Base-by-base conservation (phyloP, 37 sponge, comb jelly and placozoan genomes). In the Haliclona indistincta region DNA sequence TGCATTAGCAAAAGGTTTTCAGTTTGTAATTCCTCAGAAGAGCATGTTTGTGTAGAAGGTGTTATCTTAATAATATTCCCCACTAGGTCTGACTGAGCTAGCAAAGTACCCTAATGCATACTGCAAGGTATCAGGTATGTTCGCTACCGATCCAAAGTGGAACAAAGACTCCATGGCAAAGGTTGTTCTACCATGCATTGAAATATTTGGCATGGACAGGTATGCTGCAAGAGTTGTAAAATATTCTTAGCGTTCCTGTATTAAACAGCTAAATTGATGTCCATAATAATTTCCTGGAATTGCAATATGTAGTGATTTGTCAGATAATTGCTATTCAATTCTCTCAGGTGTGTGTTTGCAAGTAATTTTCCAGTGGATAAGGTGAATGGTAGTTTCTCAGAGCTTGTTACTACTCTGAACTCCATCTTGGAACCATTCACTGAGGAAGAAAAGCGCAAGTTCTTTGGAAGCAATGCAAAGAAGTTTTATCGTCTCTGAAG, bases 351-450 rank as follows among this genome's bases (percentile, higher is more conserved):
- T 75, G 80, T 95, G 79, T 95, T 91, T 91, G 96, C 89, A 0
- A 88, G 86, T 35, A 95, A 95, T 76, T 95, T 88, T 75, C 96
- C 96, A 54, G 92, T 95, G 69, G 96, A 95, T 65, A 79, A 71
- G 38, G 44, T 95, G 49, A 88, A 95, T 77, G 91, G 80, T 15
- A 81, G 82, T 20, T 95, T 85, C 45, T 19, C 54, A 6, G 74
- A 88, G 39, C 72, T 84, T 5, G 71, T 95, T 47, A 56, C 39
- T 15, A 58, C 68, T 1, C 68, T 90, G 20, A 17, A 28, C 0
- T 29, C 23, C 2, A 72, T 81, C 28, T 53, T 86, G 20, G 36
- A 67, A 26, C 49, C 36, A 1, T 86, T 79, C 76, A 67, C 91
- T 0, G n/a, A 35, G 43, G 85, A 84, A 29, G 88, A 94, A 49